Percentiles rank a stretch among this genome's conserved stretches.
Evolutionary conservation across 1,140 invertebrate species (phyloP).

Genomic region (Drosophila elegans): DNA sequence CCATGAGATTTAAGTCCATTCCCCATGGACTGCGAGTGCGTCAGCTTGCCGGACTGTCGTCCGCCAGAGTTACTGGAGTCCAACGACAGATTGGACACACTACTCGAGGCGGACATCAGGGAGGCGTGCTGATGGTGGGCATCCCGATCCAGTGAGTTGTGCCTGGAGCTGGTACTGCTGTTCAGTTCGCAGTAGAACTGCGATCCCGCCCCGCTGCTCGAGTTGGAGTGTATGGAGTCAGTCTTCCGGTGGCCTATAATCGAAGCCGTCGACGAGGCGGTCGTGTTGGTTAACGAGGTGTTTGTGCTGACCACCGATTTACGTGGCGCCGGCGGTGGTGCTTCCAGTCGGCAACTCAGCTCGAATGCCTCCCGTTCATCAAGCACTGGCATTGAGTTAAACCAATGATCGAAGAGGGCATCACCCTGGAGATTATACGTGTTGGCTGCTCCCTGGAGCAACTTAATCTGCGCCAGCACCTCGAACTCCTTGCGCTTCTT

Average conservation of each 20-base stretch:
- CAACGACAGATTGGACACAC: constrained; percentile 87
- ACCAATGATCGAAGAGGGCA: constrained; percentile 95
- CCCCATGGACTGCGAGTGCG: constrained; percentile 75
- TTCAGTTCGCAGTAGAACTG: constrained; percentile 89
- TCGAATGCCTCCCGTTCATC: constrained; percentile 96
- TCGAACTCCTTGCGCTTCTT: constrained; percentile 99
- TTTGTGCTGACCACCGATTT: constrained; percentile 76
- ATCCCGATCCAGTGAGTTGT: constrained; percentile 91
- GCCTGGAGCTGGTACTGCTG: constrained; percentile 87
- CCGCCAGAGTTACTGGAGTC: constrained; percentile 84
- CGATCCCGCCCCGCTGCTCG: constrained; percentile 91
- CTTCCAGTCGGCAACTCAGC: constrained; percentile 95
- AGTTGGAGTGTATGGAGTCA: constrained; percentile 95
- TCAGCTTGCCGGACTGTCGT: constrained; percentile 71
- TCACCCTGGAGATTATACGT: constrained; percentile 96
- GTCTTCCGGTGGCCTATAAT: constrained; percentile 90
- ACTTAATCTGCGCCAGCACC: constrained; percentile 97
- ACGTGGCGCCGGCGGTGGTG: constrained; percentile 85
- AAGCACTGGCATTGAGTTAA: constrained; percentile 94
- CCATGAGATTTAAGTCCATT: constrained; percentile 64
- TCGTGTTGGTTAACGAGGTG: constrained; percentile 77
- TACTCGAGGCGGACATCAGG: constrained; percentile 91
- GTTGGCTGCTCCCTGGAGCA: constrained; percentile 98
- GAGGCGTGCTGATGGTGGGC: constrained; percentile 90
- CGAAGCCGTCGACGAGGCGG: constrained; percentile 84